These are phyloP conservation scores for Hucho hucho DNA, from an alignment of 2,113 vertebrate species.

Conservation along the genomic window DNA sequence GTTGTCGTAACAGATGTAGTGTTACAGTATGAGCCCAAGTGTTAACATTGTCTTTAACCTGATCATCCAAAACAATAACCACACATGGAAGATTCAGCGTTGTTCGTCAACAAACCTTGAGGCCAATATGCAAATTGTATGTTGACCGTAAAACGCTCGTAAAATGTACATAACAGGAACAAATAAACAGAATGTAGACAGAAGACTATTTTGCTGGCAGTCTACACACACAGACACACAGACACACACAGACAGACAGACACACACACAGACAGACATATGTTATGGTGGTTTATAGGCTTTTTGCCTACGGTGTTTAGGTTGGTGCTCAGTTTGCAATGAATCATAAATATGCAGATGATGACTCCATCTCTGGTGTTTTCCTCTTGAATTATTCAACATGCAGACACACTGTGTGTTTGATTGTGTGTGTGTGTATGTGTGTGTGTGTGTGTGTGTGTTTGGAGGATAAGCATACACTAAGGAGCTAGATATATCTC, in stretches of 20 bases:
- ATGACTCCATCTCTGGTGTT: not conserved
- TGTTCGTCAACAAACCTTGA: not conserved
- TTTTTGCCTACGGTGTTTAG: not conserved
- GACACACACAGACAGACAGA: not conserved
- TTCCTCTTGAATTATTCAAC: not conserved
- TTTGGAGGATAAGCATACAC: not conserved
- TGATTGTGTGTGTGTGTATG: slow-evolving; percentile 11
- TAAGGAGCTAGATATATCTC: not conserved
- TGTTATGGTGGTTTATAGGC: not conserved
- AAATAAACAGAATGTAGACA: not conserved
- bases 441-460: not conserved
- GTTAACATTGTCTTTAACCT: not conserved
- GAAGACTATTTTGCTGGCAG: too few species aligned
- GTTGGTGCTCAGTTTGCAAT: not conserved
- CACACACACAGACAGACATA: too few species aligned
- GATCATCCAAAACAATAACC: not conserved
- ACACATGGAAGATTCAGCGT: not conserved
- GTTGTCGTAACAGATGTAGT: too few species aligned
- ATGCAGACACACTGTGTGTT: not conserved
- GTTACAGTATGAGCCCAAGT: not conserved
- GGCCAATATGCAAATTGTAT: not conserved
- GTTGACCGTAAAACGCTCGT: not conserved
- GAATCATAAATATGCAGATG: not conserved
- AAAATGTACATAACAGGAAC: not conserved
- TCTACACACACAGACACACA: too few species aligned